Percentiles rank a stretch among this genome's conserved stretches.
These are phyloP conservation scores for Coilia nasus DNA, from an alignment of 2,797 vertebrate genomes.

Conservation along the genomic window DNA sequence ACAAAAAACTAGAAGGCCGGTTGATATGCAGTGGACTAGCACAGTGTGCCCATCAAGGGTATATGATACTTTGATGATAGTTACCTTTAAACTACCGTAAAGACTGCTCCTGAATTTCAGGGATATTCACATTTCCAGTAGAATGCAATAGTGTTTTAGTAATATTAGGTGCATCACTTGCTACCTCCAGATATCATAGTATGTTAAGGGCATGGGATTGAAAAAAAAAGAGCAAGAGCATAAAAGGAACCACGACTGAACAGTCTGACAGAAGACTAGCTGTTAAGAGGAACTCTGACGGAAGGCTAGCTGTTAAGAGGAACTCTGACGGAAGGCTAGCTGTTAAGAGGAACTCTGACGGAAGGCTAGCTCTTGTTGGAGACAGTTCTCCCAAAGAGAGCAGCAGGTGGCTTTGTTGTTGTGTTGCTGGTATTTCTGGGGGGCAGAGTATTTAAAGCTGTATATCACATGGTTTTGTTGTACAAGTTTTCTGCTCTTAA, in stretches of 20 bases:
- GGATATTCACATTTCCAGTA: neutral
- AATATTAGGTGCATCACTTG: neutral
- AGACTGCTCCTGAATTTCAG: neutral
- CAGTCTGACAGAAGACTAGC: neutral
- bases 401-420: neutral
- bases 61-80: neutral
- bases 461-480: neutral
- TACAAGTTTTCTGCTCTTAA: neutral
- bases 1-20: neutral
- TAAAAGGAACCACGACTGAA: neutral
- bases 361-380: neutral
- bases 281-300: neutral
- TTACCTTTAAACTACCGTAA: neutral
- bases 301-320: neutral
- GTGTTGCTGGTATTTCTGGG: slow-evolving; percentile 3
- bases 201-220: neutral
- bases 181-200: neutral
- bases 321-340: neutral
- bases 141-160: neutral
- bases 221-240: neutral
- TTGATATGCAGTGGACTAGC: neutral
- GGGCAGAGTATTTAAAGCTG: neutral
- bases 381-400: neutral
- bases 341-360: neutral
- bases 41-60: neutral